Conservation (phyloP, 1,140 invertebrate genomes). For the Drosophila punjabiensis region DNA sequence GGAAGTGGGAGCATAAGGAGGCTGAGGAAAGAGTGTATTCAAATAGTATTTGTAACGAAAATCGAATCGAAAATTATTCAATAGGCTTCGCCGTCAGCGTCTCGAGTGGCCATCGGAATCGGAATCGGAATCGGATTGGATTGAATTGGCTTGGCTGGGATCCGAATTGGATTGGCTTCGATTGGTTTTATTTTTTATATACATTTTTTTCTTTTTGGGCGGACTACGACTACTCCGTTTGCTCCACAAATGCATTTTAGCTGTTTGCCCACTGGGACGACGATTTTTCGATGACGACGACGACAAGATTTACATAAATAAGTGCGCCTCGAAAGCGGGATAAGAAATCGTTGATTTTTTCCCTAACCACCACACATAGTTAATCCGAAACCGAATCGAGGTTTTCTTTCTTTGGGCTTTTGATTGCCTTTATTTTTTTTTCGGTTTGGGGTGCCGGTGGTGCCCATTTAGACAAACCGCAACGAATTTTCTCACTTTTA, state of each 20-base stretch:
- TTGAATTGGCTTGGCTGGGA: slow-evolving; percentile 52
- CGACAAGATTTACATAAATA: slow-evolving; percentile 78
- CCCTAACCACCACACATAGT: slow-evolving; percentile 39
- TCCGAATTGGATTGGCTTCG: slow-evolving; percentile 48
- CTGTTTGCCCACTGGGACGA: slow-evolving; percentile 54
- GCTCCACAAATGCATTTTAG: slow-evolving; percentile 71
- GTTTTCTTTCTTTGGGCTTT: slow-evolving; percentile 36
- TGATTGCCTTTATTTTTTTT: slow-evolving; percentile 44
- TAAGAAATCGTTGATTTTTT: slow-evolving; percentile 62
- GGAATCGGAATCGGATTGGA: slow-evolving; percentile 40
- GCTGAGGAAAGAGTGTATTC: slow-evolving; percentile 7
- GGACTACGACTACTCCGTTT: slow-evolving; percentile 40
- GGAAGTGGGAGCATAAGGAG: slow-evolving; percentile 11
- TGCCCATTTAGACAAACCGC: slow-evolving; percentile 66
- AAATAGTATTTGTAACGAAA: slow-evolving; percentile 57
- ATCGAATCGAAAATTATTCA: slow-evolving; percentile 77
- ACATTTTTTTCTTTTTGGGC: slow-evolving; percentile 13
- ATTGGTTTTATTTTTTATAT: slow-evolving; percentile 22
- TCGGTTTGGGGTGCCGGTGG: slow-evolving; percentile 5
- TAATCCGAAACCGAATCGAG: slow-evolving; percentile 37
- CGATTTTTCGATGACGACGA: slow-evolving; percentile 34
- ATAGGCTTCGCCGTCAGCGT: slow-evolving; percentile 66
- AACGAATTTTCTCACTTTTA: slow-evolving; percentile 70
- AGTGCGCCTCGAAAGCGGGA: slow-evolving; percentile 64
- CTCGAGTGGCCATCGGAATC: slow-evolving; percentile 43